These are phyloP conservation scores for Electrona antarctica DNA, from an alignment of 2,113 vertebrate species.

Conservation along the genomic window DNA sequence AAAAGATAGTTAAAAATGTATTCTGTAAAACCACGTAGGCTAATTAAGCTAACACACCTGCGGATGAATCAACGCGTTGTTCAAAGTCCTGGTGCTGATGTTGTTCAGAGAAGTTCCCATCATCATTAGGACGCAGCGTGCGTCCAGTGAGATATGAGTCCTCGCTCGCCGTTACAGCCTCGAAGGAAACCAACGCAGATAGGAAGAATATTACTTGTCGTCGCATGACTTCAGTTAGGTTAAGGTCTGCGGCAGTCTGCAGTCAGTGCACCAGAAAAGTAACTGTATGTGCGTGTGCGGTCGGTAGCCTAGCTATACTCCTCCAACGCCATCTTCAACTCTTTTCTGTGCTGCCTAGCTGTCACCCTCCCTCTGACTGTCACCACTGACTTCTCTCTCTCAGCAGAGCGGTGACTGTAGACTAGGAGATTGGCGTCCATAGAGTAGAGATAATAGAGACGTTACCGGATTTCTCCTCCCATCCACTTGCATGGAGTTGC, in stretches of 20 bases:
- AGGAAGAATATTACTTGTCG: constrained; percentile 1
- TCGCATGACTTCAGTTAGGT: constrained; percentile 31
- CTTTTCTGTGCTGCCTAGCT: too few relatives aligned
- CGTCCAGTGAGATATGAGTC: constrained; percentile 8
- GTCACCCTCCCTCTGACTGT: too few relatives aligned
- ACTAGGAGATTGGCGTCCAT: too few relatives aligned
- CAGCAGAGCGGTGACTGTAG: too few relatives aligned
- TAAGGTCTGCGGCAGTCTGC: neutral
- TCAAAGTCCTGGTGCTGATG: constrained; percentile 19
- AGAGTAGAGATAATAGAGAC: too few relatives aligned
- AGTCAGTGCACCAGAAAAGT: too few relatives aligned
- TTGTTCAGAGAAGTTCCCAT: constrained; percentile 35
- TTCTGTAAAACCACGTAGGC: too few relatives aligned
- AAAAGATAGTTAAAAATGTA: too few relatives aligned
- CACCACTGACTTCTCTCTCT: too few relatives aligned
- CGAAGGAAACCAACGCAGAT: constrained; percentile 7
- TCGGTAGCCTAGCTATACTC: neutral
- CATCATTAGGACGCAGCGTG: constrained; percentile 46
- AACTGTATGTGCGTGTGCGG: neutral
- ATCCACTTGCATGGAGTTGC: too few relatives aligned
- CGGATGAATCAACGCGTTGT: neutral
- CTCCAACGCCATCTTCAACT: constrained; percentile 8
- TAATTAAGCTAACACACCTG: constrained; percentile 48
- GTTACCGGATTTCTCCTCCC: too few relatives aligned
- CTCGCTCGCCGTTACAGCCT: neutral